Percentiles rank a stretch among this genome's conserved stretches.
phyloP scores from a whole-genome alignment of 2,888 invertebrate species.

The Gari tellinella region DNA sequence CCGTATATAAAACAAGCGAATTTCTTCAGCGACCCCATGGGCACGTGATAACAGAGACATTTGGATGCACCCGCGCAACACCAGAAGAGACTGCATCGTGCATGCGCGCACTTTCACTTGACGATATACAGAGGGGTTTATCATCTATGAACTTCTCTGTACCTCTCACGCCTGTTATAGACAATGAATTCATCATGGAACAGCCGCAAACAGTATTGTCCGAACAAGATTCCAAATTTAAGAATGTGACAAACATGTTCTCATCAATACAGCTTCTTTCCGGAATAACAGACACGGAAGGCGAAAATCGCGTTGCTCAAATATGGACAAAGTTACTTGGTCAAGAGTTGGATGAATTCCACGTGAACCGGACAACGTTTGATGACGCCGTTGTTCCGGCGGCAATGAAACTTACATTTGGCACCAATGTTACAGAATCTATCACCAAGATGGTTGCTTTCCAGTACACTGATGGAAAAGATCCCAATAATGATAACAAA shows the following conservation, averaged over 20 bases:
- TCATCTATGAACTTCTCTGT: background rate
- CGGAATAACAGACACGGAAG: conserved; percentile 41
- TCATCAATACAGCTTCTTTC: conserved; percentile 31
- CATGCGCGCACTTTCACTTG: conserved; percentile 27
- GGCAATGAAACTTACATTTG: conserved; percentile 31
- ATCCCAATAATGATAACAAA: conserved; percentile 18
- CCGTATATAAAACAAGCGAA: conserved; percentile 17
- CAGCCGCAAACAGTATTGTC: conserved; percentile 29
- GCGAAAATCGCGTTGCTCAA: conserved; percentile 31
- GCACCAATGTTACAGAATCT: conserved; percentile 18
- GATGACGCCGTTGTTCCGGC: conserved; percentile 32
- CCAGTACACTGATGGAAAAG: conserved; percentile 44
- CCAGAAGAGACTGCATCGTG: conserved; percentile 18
- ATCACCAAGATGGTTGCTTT: conserved; percentile 28
- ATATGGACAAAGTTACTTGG: conserved; percentile 42
- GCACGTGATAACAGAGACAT: conserved; percentile 8
- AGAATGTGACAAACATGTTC: conserved; percentile 21
- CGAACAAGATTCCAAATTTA: background rate
- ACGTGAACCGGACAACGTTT: conserved; percentile 23
- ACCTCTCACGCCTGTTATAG: conserved; percentile 38
- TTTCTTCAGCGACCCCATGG: conserved; percentile 1
- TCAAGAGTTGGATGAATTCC: conserved; percentile 19
- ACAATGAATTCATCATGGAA: conserved; percentile 31
- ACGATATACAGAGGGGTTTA: conserved; percentile 24
- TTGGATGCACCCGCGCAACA: conserved; percentile 22